A percentile compares a stretch with the other conserved stretches of the same genome.
These are phyloP conservation scores for Microtus ochrogaster DNA, from an alignment of 2,113 vertebrate genomes.

Conservation along the genomic window DNA sequence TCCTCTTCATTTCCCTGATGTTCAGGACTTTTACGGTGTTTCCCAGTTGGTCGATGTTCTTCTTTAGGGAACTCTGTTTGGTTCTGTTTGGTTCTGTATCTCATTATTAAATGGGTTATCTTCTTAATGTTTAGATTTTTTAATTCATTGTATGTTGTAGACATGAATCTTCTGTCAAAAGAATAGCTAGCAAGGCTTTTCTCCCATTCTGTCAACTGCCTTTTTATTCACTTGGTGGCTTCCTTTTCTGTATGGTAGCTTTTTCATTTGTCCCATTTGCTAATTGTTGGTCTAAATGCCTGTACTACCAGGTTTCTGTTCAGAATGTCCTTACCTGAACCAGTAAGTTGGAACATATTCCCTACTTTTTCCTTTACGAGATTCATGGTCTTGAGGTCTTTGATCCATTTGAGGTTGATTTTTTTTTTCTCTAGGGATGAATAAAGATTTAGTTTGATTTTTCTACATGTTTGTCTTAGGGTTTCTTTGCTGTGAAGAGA, in stretches of 20 bases:
- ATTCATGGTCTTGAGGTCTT: not conserved
- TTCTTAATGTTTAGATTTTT: too few species aligned
- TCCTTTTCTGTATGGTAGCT: not conserved
- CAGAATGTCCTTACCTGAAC: not conserved
- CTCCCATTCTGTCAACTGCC: too few species aligned
- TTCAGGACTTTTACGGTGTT: too few species aligned
- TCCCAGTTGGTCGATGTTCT: too few species aligned
- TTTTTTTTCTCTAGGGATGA: not conserved
- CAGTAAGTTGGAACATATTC: not conserved
- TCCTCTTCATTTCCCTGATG: not conserved
- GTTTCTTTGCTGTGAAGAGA: too few species aligned
- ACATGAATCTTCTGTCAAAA: too few species aligned
- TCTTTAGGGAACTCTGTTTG: too few species aligned
- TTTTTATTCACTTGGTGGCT: not conserved
- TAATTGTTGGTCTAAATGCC: not conserved
- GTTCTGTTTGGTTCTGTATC: too few species aligned
- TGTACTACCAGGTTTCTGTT: not conserved
- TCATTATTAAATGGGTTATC: too few species aligned
- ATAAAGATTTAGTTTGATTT: not conserved
- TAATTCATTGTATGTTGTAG: too few species aligned
- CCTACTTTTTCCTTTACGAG: not conserved
- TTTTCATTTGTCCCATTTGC: not conserved
- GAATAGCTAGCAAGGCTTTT: too few species aligned
- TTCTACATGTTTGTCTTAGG: not conserved
- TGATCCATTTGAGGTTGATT: not conserved